phyloP scores from a whole-genome alignment of 2,113 vertebrate genomes.

The Alligator sinensis region DNA sequence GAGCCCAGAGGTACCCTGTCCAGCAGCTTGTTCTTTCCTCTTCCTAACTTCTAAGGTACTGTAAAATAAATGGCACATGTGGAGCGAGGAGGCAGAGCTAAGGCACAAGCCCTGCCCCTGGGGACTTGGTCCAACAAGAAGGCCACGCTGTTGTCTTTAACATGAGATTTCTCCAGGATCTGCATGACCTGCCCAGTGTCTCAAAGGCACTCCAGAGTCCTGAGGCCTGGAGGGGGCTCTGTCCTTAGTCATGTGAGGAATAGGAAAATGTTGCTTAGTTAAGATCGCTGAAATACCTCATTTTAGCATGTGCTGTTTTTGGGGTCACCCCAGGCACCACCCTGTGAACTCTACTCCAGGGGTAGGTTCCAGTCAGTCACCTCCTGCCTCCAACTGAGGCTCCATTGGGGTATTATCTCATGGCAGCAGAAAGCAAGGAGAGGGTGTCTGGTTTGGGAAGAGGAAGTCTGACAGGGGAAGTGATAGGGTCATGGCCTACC shows the following conservation, averaged over 20 bases:
- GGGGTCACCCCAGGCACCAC: neutral
- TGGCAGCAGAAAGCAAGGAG: too few species aligned
- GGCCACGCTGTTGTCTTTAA: neutral
- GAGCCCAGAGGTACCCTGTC: fast-evolving
- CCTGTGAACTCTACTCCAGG: neutral
- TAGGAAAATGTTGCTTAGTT: neutral
- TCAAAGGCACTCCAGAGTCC: neutral
- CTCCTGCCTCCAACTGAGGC: too few species aligned
- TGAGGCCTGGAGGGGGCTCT: neutral
- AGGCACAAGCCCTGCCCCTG: neutral
- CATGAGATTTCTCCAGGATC: neutral
- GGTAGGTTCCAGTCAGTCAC: neutral
- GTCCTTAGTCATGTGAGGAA: neutral
- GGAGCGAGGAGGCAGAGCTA: neutral
- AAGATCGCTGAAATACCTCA: too few species aligned
- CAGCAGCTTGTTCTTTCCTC: neutral
- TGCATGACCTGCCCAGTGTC: neutral
- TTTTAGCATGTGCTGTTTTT: too few species aligned
- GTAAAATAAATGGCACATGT: neutral
- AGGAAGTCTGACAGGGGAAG: neutral
- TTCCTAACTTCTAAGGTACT: neutral
- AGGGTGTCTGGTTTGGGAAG: neutral
- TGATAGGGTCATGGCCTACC: neutral
- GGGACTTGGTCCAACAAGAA: neutral
- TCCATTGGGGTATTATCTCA: too few species aligned